Conservation (phyloP, 2,888 invertebrate species). For the Cantharis lateralis region DNA sequence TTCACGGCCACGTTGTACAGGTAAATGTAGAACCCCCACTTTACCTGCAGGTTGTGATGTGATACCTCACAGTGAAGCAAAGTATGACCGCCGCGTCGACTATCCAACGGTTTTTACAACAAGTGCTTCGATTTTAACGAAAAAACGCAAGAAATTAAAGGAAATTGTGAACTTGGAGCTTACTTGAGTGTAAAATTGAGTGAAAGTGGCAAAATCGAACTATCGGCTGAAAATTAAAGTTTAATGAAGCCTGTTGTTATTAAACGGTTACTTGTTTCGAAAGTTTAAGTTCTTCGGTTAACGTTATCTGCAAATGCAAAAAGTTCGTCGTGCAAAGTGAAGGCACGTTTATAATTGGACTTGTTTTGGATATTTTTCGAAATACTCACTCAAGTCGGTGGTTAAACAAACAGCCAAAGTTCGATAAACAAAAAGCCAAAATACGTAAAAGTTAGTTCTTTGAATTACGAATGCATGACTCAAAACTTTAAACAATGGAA, state of each 20-base stretch:
- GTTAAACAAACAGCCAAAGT: not conserved
- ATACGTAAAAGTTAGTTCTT: not conserved
- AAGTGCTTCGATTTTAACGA: slow-evolving; percentile 34
- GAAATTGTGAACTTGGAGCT: slow-evolving; percentile 17
- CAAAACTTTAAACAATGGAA: slow-evolving; percentile 10
- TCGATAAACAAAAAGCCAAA: not conserved
- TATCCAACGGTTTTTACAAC: slow-evolving; percentile 37
- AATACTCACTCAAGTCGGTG: not conserved
- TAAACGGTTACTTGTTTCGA: slow-evolving; percentile 20
- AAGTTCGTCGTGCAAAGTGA: slow-evolving; percentile 25
- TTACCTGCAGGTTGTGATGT: slow-evolving; percentile 31
- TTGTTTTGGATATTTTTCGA: not conserved
- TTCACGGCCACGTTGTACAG: slow-evolving; percentile 36
- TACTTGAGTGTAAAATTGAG: slow-evolving; percentile 10
- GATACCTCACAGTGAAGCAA: slow-evolving; percentile 37
- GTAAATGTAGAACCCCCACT: slow-evolving; percentile 35
- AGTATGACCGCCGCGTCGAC: slow-evolving; percentile 38
- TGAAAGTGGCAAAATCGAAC: slow-evolving; percentile 24
- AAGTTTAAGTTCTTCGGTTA: slow-evolving; percentile 22
- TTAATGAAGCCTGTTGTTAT: slow-evolving; percentile 13
- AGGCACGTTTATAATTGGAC: slow-evolving; percentile 24
- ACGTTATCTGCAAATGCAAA: slow-evolving; percentile 23
- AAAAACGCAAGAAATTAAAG: slow-evolving; percentile 26
- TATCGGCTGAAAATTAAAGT: slow-evolving; percentile 11
- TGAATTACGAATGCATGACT: slow-evolving; percentile 8